These are phyloP conservation scores for Cephus pulcher DNA, from an alignment of 2,888 invertebrate species.

Conservation along the genomic window DNA sequence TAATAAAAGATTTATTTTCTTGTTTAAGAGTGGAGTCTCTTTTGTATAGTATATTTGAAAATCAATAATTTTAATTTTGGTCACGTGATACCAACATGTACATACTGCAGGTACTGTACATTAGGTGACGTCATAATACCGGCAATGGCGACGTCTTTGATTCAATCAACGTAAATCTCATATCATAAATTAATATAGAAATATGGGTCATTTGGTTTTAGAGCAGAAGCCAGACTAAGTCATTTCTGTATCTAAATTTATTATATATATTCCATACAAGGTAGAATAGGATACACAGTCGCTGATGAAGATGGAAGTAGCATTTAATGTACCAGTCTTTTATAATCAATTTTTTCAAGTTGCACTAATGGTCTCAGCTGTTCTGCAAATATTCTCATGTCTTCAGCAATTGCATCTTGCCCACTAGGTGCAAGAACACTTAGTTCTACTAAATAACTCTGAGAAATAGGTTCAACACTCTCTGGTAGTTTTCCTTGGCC, in stretches of 20 bases:
- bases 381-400: slow-evolving; percentile 95
- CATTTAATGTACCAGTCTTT: slow-evolving; percentile 70
- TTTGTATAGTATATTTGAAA: neutral
- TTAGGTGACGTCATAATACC: neutral
- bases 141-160: neutral
- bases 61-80: neutral
- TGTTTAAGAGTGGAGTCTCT: neutral
- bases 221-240: neutral
- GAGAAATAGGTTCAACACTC: slow-evolving; percentile 85
- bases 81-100: neutral
- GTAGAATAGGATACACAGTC: neutral
- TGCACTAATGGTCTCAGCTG: slow-evolving; percentile 92
- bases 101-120: neutral
- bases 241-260: neutral
- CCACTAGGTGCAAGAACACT: slow-evolving; percentile 91
- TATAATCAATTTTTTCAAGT: slow-evolving; percentile 93
- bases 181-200: neutral
- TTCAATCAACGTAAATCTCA: neutral
- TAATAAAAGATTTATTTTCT: neutral
- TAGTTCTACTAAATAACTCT: slow-evolving; percentile 93
- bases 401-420: slow-evolving; percentile 95
- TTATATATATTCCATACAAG: neutral
- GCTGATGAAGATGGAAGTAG: slow-evolving; percentile 9
- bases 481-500: slow-evolving; percentile 78
- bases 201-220: neutral